A percentile compares a stretch with the other conserved stretches of the same genome.
Conservation (phyloP, 2,113 vertebrate genomes). For the Thunnus maccoyii region DNA sequence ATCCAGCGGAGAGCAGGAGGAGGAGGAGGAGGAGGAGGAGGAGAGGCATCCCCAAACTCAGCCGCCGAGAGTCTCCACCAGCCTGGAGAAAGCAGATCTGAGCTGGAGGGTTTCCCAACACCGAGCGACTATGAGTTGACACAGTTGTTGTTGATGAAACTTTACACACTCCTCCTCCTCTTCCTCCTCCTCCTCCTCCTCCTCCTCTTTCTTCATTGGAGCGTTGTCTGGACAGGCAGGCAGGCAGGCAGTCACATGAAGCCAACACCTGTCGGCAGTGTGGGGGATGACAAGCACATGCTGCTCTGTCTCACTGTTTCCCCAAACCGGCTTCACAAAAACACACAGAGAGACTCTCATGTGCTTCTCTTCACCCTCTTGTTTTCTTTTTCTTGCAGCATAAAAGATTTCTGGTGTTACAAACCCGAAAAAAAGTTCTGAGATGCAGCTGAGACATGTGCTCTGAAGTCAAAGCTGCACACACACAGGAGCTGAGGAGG, state of each 20-base stretch:
- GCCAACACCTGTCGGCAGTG: constrained; percentile 85
- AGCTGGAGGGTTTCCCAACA: constrained; percentile 44
- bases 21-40: constrained; percentile 50
- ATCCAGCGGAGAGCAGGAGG: constrained; percentile 52
- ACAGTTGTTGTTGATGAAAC: constrained; percentile 77
- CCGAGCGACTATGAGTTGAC: constrained; percentile 40
- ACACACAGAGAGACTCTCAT: constrained; percentile 23
- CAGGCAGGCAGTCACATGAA: constrained; percentile 80
- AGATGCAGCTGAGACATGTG: constrained; percentile 42
- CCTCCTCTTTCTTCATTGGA: constrained; percentile 61
- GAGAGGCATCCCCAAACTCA: constrained; percentile 58
- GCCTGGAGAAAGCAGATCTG: constrained; percentile 42
- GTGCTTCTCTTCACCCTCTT: neutral
- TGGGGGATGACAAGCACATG: constrained; percentile 64
- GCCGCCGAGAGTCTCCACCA: neutral
- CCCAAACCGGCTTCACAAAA: constrained; percentile 9
- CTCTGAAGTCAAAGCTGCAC: neutral
- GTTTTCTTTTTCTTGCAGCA: neutral
- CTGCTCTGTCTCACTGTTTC: constrained; percentile 45
- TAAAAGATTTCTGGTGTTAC: neutral
- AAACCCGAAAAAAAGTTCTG: neutral
- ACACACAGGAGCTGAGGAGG: neutral
- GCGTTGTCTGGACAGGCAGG: constrained; percentile 64
- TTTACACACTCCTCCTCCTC: constrained; percentile 60
- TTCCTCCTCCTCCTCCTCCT: constrained; percentile 41